Base-by-base conservation (phyloP, 2,888 invertebrate genomes). In the Synergus umbraculus region DNA sequence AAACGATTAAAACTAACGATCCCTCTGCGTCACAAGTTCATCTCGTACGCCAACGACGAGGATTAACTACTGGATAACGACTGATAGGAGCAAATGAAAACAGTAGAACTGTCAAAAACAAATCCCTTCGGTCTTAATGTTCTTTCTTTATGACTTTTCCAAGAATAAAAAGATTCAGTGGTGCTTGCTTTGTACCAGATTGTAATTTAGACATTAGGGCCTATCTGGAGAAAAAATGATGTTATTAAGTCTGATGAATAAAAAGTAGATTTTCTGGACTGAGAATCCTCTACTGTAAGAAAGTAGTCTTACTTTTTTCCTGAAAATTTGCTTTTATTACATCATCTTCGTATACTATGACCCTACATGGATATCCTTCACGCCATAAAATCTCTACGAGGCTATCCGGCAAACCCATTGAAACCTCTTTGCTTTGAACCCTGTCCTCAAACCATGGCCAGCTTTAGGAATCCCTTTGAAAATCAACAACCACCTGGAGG, bases 1-100 rank as follows among this genome's bases (percentile, higher is more conserved):
- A 83, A 87, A 87, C 86, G 87, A 87, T 87, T 86, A 87, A 87
- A 87, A 87, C 82, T 87, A 87, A 87, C 86, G 87, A 87, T 83
- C 87, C 82, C 87, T 78, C 83, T 83, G 87, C 83, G 84, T 82
- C 84, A 73, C 81, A 78, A 76, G 83, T 83, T 87, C 84, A 83
- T 82, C 80, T 84, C 77, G 78, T 78, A 78, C 64, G 78, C 81
- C 76, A 79, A 83, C 82, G 82, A 81, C 80, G 79, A 76, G 86
- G 85, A 86, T 87, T 86, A 86, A 87, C 84, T 83, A 76, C 83
- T 77, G 83, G 83, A 85, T 85, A 85, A 87, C 87, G 86, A 84
- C 81, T 81, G 85, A 85, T 86, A 73, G 73, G 54, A 73, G 54
- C 73, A 73, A 73, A 73, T 73, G 73, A 73, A 73, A 73, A 73